Evolutionary conservation across 2,797 vertebrate species (phyloP).

Genomic region (Chaunax sp.): DNA sequence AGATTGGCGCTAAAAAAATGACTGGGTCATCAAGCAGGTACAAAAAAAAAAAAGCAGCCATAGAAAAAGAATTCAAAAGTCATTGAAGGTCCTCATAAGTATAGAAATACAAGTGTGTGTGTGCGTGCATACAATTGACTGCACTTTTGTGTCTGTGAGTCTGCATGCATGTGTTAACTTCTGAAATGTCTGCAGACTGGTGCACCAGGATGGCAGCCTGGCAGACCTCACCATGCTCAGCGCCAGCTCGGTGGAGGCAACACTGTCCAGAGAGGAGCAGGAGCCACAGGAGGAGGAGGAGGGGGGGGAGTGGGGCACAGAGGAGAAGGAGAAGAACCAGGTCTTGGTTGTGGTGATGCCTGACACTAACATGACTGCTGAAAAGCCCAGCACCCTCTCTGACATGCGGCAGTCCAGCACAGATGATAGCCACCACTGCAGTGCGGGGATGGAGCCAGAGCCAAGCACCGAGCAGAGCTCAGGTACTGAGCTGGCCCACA

Average conservation of each 20-base stretch:
- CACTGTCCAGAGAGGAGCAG: constrained; percentile 76
- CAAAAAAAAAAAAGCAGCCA: not conserved
- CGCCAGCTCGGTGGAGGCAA: constrained; percentile 76
- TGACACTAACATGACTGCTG: constrained; percentile 46
- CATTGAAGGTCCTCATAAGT: constrained; percentile 59
- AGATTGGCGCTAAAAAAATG: not conserved
- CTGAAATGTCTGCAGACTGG: constrained; percentile 83
- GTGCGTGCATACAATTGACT: not conserved
- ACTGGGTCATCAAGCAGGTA: no score
- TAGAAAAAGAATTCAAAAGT: not conserved
- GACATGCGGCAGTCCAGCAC: constrained; percentile 76
- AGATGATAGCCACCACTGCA: constrained; percentile 82
- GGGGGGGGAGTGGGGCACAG: constrained; percentile 61
- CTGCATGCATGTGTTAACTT: constrained; percentile 1
- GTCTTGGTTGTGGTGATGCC: constrained; percentile 72
- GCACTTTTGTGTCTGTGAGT: not conserved
- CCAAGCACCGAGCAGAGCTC: constrained; percentile 86
- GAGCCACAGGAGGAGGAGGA: constrained; percentile 34
- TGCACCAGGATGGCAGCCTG: constrained; percentile 93
- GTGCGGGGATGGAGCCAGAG: constrained; percentile 75
- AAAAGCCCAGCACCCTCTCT: constrained; percentile 67
- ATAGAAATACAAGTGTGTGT: constrained; percentile 38
- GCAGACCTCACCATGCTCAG: constrained; percentile 95
- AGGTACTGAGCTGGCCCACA: constrained; percentile 76
- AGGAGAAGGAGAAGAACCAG: constrained; percentile 74